Evolutionary conservation across 1,140 invertebrate genomes (phyloP).

Genomic region (Elymnias hypermnestra): DNA sequence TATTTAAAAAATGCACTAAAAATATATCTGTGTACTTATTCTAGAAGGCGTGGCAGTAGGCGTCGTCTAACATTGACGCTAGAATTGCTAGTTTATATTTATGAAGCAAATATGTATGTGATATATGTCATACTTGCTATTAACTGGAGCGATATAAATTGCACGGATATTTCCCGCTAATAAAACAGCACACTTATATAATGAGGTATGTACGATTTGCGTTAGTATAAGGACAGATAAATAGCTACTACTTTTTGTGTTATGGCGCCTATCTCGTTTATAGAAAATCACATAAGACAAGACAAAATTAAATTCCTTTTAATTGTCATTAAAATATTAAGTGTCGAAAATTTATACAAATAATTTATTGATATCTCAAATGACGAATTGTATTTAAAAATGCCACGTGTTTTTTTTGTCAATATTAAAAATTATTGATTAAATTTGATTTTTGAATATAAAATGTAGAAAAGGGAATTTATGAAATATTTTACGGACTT

Average conservation of each 20-base stretch:
- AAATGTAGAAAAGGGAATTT: too few relatives aligned
- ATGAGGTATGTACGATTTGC: conserved; percentile 3
- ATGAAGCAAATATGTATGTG: conserved; percentile 7
- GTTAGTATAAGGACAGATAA: conserved; percentile 1
- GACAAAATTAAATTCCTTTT: too few relatives aligned
- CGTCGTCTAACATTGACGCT: conserved; percentile 4
- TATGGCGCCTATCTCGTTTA: neutral
- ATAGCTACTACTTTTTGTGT: conserved; percentile 1
- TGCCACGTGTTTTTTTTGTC: neutral
- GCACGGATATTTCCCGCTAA: conserved; percentile 9
- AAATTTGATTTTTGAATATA: too few relatives aligned
- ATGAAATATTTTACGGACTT: too few relatives aligned
- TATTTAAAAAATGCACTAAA: too few relatives aligned
- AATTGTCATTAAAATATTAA: too few relatives aligned
- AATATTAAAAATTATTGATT: too few relatives aligned
- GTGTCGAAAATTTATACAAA: too few relatives aligned
- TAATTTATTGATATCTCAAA: too few relatives aligned
- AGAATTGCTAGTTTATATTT: neutral
- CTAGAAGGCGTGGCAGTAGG: conserved; percentile 12
- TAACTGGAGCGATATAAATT: conserved; percentile 6
- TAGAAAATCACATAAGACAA: neutral
- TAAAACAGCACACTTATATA: conserved; percentile 5
- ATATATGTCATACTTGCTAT: neutral
- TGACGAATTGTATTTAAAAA: neutral
- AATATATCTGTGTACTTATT: neutral